Percentiles rank a stretch among this genome's conserved stretches.
Conservation (phyloP, 2,888 invertebrate species). For the Eupeodes luniger region DNA sequence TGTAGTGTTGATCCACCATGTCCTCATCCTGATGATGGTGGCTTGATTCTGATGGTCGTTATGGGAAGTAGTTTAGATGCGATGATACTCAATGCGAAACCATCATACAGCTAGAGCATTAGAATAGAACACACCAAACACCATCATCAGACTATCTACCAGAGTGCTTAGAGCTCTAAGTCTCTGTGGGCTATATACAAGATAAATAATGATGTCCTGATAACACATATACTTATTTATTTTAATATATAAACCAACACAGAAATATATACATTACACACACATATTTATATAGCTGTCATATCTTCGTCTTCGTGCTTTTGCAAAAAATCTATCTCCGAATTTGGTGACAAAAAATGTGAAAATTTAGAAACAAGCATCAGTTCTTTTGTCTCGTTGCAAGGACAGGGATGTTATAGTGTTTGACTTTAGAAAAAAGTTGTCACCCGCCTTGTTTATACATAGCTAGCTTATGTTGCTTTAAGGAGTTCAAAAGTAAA, state of each 20-base stretch:
- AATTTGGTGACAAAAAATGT: constrained; percentile 54
- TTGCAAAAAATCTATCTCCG: constrained; percentile 60
- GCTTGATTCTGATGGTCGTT: constrained; percentile 50
- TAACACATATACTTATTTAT: constrained; percentile 35
- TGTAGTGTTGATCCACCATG: constrained; percentile 41
- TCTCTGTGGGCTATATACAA: constrained; percentile 35
- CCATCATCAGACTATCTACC: too few species aligned
- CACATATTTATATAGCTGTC: not conserved
- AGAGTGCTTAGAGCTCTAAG: constrained; percentile 44
- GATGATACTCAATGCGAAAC: constrained; percentile 34
- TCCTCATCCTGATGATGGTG: not conserved
- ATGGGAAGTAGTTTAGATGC: constrained; percentile 50
- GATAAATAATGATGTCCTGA: constrained; percentile 68
- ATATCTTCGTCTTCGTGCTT: constrained; percentile 15
- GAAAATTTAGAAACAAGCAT: constrained; percentile 33
- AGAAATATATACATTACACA: not conserved
- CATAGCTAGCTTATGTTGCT: not conserved
- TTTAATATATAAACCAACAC: constrained; percentile 19
- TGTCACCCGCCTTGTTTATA: not conserved
- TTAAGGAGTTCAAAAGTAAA: too few species aligned
- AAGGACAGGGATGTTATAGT: constrained; percentile 1
- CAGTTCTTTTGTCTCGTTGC: not conserved
- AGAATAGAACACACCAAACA: not conserved
- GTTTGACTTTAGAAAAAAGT: too few species aligned
- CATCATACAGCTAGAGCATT: constrained; percentile 15